Base-by-base conservation (phyloP, 2,797 vertebrate genomes). In the Centropyge bicolor region DNA sequence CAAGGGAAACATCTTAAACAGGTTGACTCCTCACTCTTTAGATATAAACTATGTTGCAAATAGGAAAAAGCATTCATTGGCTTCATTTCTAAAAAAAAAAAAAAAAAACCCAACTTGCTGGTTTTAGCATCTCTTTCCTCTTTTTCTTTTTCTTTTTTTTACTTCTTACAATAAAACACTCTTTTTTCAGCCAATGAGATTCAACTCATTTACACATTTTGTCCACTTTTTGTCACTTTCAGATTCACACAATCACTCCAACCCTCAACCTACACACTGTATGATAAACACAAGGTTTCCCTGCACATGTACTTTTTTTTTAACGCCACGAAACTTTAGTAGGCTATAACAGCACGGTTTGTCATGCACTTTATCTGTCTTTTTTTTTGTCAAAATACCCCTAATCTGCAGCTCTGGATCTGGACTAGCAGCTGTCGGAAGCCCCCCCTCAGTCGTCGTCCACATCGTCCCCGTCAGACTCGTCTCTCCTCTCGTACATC, bases 391-490 rank as follows among this genome's bases (percentile, higher is more conserved):
- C 80, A 82, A 89, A 91, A 90, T 80, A 87, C 72, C 76, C 86
- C 83, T 89, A 89, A 65, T n/a, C 12, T 80, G 86, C 90, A 87
- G 74, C 86, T 85, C 72, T 88, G 79, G 49, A 49, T 62, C 78
- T 75, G 76, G 70, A 81, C 84, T 75, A 83, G 74, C 79, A 84
- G 81, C 88, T 31, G 79, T 20, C 17, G 8, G 13, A 2, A 17
- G 2, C 17, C 2, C 1, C 4, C 17, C 10, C 70, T 98, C 96
- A 99, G 88, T 98, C 97, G 94, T 99, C 98, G 3, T 99, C 98
- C 94, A 95, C 97, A 69, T 99, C 98, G 77, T 98, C 98, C 2
- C 96, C 96, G 85, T 99, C 98, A 0, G 97, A 98, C 89, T 98
- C 97, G 13, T 98, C 97, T 49, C 97, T 95, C 24, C 97, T 93